Evolutionary conservation across 2,797 vertebrate genomes (phyloP).

Genomic region (Oreonectes daqikongensis): DNA sequence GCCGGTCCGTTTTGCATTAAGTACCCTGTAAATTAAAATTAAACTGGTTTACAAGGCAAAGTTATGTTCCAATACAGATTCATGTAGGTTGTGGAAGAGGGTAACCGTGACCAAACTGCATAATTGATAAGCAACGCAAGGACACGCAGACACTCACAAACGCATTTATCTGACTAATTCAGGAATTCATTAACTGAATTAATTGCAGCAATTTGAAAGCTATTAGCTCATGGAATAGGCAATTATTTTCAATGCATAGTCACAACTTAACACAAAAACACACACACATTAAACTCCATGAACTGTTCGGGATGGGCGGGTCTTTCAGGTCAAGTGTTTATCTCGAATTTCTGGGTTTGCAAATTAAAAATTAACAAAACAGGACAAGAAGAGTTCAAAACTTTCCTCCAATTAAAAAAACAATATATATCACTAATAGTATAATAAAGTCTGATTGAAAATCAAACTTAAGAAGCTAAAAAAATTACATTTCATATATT

Average conservation of each 20-base stretch:
- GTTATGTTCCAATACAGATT: conserved; percentile 42
- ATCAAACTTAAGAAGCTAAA: no score
- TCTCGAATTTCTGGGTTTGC: background rate
- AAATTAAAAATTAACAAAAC: conserved; percentile 13
- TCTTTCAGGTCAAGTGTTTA: conserved; percentile 24
- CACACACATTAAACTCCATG: conserved; percentile 30
- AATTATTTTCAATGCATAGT: conserved; percentile 40
- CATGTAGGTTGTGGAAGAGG: conserved; percentile 31
- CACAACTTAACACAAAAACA: conserved; percentile 41
- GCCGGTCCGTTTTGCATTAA: conserved; percentile 27
- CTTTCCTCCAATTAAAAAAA: no score
- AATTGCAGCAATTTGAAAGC: conserved; percentile 42
- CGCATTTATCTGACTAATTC: conserved; percentile 45
- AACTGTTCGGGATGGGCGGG: conserved; percentile 9
- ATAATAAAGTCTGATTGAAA: no score
- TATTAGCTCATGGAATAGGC: conserved; percentile 37
- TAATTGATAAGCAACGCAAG: conserved; percentile 30
- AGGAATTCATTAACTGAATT: conserved; percentile 45
- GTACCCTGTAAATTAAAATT: conserved; percentile 44
- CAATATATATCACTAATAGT: no score
- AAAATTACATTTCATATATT: no score
- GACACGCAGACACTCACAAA: conserved; percentile 15
- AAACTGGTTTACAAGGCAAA: conserved; percentile 43
- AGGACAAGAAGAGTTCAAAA: conserved; percentile 1
- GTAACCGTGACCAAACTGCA: conserved; percentile 33